These are phyloP conservation scores for Dryococelus australis DNA, from an alignment of 2,888 invertebrate species.

Conservation along the genomic window DNA sequence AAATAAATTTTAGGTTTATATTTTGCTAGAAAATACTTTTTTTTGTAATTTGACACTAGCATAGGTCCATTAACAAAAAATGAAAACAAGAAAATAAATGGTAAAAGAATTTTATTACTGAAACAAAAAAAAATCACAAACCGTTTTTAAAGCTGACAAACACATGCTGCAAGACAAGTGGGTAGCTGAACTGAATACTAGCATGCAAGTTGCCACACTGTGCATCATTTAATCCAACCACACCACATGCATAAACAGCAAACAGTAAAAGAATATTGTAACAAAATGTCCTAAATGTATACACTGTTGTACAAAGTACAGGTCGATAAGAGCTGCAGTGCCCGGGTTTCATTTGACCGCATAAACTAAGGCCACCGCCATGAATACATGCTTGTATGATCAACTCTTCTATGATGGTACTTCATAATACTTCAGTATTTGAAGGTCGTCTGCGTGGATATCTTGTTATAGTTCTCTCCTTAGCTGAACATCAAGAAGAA, in stretches of 20 bases:
- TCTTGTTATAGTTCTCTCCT: no score
- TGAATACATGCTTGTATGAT: no score
- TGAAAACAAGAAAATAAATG: neutral
- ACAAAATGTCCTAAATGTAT: neutral
- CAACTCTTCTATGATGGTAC: no score
- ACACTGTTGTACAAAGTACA: neutral
- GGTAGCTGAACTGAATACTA: neutral
- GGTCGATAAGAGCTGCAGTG: conserved; percentile 8
- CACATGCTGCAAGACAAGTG: conserved; percentile 8
- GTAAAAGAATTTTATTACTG: neutral
- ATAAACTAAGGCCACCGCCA: no score
- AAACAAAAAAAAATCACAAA: conserved; percentile 4
- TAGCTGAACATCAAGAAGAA: neutral
- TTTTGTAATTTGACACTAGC: neutral
- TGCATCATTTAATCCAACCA: neutral
- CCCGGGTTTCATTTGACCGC: neutral
- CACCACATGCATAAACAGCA: neutral
- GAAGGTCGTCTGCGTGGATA: no score
- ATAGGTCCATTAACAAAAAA: neutral
- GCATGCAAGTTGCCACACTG: neutral
- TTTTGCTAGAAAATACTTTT: neutral
- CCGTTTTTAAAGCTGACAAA: neutral
- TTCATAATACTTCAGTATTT: no score
- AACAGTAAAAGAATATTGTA: neutral
- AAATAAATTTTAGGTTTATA: neutral